These are phyloP conservation scores for Ceyx melanurus DNA, from an alignment of 2,113 vertebrate species.

Conservation along the genomic window DNA sequence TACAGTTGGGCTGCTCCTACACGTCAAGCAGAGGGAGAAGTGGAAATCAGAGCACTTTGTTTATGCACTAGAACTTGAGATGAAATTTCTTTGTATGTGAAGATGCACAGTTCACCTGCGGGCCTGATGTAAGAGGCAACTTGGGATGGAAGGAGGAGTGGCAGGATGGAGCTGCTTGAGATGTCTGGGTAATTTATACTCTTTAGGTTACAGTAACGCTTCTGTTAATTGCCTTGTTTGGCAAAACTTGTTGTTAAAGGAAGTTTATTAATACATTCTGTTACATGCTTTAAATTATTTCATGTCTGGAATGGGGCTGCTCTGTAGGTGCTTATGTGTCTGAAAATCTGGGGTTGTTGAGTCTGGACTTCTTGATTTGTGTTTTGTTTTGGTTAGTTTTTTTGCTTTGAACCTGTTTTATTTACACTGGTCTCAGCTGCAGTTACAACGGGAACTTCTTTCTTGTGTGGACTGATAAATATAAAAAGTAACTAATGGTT, in stretches of 20 bases:
- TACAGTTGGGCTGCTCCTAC: background rate
- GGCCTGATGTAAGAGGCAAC: background rate
- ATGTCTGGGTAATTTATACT: background rate
- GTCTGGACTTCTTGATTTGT: background rate
- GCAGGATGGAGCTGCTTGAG: conserved; percentile 16
- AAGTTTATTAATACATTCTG: background rate
- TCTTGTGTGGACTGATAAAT: background rate
- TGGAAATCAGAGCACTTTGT: background rate
- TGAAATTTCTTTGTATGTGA: background rate
- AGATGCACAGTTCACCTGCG: fast-evolving
- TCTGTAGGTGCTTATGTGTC: background rate
- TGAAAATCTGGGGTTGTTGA: background rate
- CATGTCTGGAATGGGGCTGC: background rate
- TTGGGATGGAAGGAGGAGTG: conserved; percentile 34
- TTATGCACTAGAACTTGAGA: background rate
- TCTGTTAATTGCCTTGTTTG: background rate
- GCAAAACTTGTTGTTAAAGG: background rate
- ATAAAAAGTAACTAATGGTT: background rate
- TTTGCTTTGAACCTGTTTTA: background rate
- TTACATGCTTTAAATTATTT: background rate
- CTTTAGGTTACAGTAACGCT: background rate
- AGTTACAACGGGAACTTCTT: background rate
- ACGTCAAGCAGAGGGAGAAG: background rate
- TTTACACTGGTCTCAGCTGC: background rate
- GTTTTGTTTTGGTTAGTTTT: background rate